Conservation (phyloP, 2,888 invertebrate genomes). For the Thyatira batis region DNA sequence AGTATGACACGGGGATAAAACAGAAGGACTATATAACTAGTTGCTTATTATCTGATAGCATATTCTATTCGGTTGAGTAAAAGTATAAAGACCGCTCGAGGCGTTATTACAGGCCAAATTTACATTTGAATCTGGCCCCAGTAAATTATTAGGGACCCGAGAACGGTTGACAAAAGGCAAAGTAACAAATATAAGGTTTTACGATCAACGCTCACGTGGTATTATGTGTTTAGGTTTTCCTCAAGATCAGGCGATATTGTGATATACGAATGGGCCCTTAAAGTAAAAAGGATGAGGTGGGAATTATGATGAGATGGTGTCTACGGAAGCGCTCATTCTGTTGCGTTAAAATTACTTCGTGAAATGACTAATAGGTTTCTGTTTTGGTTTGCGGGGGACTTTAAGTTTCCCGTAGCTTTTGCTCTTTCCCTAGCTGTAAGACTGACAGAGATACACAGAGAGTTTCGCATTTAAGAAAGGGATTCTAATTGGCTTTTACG, state of each 20-base stretch:
- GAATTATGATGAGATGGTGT: background rate
- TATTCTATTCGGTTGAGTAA: background rate
- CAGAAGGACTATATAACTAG: too few relatives aligned
- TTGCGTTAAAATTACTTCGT: too few relatives aligned
- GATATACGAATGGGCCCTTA: background rate
- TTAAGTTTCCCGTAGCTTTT: too few relatives aligned
- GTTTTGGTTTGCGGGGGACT: too few relatives aligned
- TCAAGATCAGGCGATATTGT: background rate
- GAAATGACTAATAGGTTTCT: too few relatives aligned
- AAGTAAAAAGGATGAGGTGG: background rate
- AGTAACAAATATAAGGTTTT: background rate
- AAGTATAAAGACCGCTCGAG: background rate
- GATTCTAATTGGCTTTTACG: too few relatives aligned
- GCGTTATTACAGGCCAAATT: background rate
- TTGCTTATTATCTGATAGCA: background rate
- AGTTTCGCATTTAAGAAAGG: too few relatives aligned
- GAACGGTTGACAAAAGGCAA: background rate
- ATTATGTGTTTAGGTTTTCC: background rate
- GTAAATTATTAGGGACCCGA: background rate
- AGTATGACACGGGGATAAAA: too few relatives aligned
- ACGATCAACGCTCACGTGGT: background rate
- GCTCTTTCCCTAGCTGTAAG: too few relatives aligned
- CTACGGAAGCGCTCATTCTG: too few relatives aligned
- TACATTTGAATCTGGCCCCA: background rate
- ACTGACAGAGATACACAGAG: too few relatives aligned